These are phyloP conservation scores for Rhinella marina DNA, from an alignment of 2,797 vertebrate species.

Conservation along the genomic window DNA sequence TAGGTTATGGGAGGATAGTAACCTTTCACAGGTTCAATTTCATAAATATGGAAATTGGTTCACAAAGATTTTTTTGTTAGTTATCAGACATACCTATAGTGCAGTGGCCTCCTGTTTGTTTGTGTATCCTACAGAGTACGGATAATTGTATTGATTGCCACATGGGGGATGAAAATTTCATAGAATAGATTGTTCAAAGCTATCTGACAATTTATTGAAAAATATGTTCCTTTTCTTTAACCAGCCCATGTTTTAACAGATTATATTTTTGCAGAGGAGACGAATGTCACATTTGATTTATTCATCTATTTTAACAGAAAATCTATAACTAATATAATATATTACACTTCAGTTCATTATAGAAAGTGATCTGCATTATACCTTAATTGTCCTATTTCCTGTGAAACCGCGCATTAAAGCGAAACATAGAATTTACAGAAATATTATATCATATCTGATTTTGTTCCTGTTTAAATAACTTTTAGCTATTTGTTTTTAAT, in stretches of 20 bases:
- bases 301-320: slow-evolving; percentile 26
- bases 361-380: slow-evolving; percentile 29
- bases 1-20: background rate
- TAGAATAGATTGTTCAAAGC: background rate
- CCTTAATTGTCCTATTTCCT: slow-evolving; percentile 11
- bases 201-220: slow-evolving; percentile 2
- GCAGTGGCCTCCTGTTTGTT: background rate
- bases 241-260: slow-evolving; percentile 19
- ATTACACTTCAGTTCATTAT: slow-evolving; percentile 1
- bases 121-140: background rate
- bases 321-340: slow-evolving; percentile 27
- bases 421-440: slow-evolving; percentile 1
- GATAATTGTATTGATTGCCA: slow-evolving; percentile 27
- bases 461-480: slow-evolving; percentile 7
- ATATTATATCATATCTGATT: background rate
- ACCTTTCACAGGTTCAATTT: background rate
- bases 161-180: background rate
- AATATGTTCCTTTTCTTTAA: background rate
- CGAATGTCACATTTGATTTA: slow-evolving; percentile 32
- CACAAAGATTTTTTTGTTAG: background rate
- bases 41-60: background rate
- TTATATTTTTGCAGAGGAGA: background rate
- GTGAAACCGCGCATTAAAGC: background rate
- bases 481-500: slow-evolving; percentile 14
- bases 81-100: background rate